Evolutionary conservation across 2,797 vertebrate genomes (phyloP).

Genomic region (Propithecus deckenii): DNA sequence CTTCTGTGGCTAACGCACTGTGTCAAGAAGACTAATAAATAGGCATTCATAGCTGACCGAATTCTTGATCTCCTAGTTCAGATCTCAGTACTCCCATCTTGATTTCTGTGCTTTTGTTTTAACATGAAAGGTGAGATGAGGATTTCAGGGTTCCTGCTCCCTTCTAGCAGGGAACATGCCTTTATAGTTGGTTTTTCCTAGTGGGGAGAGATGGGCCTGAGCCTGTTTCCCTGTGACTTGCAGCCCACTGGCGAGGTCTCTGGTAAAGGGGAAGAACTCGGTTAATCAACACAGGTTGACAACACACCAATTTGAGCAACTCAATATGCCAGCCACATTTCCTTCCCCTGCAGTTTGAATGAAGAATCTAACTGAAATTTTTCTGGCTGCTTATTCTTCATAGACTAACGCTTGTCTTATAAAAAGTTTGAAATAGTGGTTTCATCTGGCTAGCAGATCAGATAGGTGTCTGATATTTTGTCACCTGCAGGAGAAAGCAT

Average conservation of each 20-base stretch:
- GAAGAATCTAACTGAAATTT: neutral
- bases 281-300: neutral
- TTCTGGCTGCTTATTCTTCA: neutral
- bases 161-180: no score
- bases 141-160: neutral
- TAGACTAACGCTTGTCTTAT: neutral
- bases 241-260: neutral
- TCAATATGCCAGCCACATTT: neutral
- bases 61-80: neutral
- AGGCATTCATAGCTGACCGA: neutral
- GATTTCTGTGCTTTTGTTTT: neutral
- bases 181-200: neutral
- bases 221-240: neutral
- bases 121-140: neutral
- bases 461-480: neutral
- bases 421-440: neutral
- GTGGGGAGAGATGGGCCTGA: neutral
- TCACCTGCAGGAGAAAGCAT: neutral
- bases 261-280: neutral
- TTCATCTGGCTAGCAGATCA: neutral
- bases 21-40: neutral
- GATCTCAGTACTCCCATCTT: neutral
- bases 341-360: neutral
- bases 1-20: neutral
- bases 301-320: no score